Evolutionary conservation across 1,140 invertebrate genomes (phyloP), one percentile per base, ranked within the genome.

Genomic region (Apis cerana): DNA sequence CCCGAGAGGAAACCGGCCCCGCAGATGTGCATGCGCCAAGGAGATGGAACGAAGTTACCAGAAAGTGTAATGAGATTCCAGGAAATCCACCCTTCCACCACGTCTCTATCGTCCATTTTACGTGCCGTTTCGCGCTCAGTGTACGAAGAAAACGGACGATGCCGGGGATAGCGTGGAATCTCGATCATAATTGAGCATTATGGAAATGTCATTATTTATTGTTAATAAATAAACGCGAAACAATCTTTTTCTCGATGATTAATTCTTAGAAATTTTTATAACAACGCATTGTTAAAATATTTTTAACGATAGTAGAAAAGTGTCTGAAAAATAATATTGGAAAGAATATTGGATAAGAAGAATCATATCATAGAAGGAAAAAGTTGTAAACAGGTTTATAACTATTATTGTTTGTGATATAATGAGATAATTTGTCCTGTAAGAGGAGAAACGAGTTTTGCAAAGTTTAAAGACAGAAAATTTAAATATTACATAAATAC

Each of bases 121-220:
- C 17, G 68, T 71, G 56, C 15, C 77, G 58, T 59, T 79, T 79
- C 27, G 67, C 75, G 75, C 64, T 68, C 64, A 27, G 33, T 19
- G 75, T 33, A 58, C 33, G 54, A 77, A 12, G 65, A 68, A 77
- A 77, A 58, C 64, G 62, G 75, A 11, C 23, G 11, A 54, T 43
- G 17, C 59, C 68, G 58, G 15, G 12, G 75, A 48, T 21, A n/a
- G 48, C 61, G 64, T 50, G 48, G 61, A 64, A 17, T 48, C 10
- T 2, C 9, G 11, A 48, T 75, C 33, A 75, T 65, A 75, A 75
- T 75, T 48, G 74, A 64, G 52, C 74, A 8, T 17, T 61, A 75
- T 75, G 74, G 74, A 52, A 64, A 75, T 75, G 54, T 75, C 54
- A 75, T 75, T 50, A n/a, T 23, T 23, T 27, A 33, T 75, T 75